phyloP scores from a whole-genome alignment of 2,797 vertebrate species.

The Emys orbicularis region DNA sequence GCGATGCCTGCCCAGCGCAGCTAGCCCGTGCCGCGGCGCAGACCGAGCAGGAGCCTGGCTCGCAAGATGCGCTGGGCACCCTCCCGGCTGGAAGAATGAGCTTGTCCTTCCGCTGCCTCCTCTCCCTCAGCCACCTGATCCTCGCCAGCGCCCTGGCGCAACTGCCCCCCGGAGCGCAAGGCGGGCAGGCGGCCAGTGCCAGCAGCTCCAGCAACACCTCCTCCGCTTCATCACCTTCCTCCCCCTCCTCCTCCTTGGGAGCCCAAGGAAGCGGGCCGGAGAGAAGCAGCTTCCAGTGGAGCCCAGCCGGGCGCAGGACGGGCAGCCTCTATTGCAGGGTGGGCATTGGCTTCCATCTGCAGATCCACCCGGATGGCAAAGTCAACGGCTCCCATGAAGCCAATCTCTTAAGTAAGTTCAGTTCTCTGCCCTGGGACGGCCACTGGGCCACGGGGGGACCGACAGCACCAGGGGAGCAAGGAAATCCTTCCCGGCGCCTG shows the following conservation, averaged over 20 bases:
- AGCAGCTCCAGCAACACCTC: slow-evolving; percentile 35
- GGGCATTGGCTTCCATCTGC: slow-evolving; percentile 97
- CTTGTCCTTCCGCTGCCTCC: slow-evolving; percentile 81
- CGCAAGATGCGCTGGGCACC: slow-evolving; percentile 39
- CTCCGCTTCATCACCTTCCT: slow-evolving; percentile 42
- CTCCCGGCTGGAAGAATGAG: slow-evolving; percentile 88
- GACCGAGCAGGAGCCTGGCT: slow-evolving; percentile 38
- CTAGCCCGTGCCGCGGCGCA: slow-evolving; percentile 37
- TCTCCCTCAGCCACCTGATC: slow-evolving; percentile 84
- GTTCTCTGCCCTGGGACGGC: not conserved
- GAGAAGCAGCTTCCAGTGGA: slow-evolving; percentile 80
- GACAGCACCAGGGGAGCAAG: not conserved
- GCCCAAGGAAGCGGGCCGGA: slow-evolving; percentile 63
- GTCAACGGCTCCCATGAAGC: slow-evolving; percentile 96
- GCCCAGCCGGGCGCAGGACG: slow-evolving; percentile 91
- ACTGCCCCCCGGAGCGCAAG: slow-evolving; percentile 63
- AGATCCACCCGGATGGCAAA: slow-evolving; percentile 95
- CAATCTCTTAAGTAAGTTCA: slow-evolving; percentile 90
- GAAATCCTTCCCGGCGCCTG: not conserved
- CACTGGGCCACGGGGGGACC: not conserved
- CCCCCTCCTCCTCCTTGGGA: slow-evolving; percentile 23
- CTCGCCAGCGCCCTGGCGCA: slow-evolving; percentile 71
- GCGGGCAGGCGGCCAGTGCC: slow-evolving; percentile 8
- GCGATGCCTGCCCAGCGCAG: slow-evolving; percentile 63
- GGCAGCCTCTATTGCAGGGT: slow-evolving; percentile 95